Evolutionary conservation across 1,140 invertebrate species (phyloP).

Genomic region (Andricus grossulariae): DNA sequence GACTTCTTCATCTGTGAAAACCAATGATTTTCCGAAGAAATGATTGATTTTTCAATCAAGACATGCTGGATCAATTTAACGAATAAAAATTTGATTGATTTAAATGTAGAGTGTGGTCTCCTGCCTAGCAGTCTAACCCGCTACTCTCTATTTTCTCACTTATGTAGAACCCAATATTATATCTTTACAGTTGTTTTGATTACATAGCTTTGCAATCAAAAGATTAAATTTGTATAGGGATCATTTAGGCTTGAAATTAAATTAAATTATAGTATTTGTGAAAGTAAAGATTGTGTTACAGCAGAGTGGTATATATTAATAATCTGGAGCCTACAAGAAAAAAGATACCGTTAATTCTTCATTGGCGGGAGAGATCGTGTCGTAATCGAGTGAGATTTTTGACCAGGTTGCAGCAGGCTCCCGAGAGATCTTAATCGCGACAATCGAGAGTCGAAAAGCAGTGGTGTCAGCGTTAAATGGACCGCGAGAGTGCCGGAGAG

Average conservation of each 20-base stretch:
- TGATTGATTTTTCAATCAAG: no score
- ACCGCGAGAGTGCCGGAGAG: background rate
- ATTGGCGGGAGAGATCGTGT: slow-evolving; percentile 15
- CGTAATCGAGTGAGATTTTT: slow-evolving; percentile 24
- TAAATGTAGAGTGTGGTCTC: no score
- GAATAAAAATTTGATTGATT: no score
- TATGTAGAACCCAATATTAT: no score
- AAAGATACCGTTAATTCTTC: slow-evolving; percentile 9
- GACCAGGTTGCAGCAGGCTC: slow-evolving; percentile 24
- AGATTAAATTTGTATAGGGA: no score
- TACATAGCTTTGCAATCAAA: no score
- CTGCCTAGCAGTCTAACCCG: no score
- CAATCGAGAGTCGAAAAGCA: slow-evolving; percentile 15
- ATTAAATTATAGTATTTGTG: slow-evolving; percentile 1
- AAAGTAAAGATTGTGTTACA: background rate
- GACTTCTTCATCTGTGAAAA: no score
- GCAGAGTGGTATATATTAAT: background rate
- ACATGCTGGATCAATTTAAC: no score
- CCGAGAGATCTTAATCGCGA: slow-evolving; percentile 24
- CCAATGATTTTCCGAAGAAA: no score
- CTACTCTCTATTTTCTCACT: no score
- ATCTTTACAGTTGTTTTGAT: no score
- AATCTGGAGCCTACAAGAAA: background rate
- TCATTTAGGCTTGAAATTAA: background rate
- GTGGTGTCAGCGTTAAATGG: slow-evolving; percentile 8